Base-by-base conservation (phyloP, 1,140 invertebrate species). In the Drosophila tani region DNA sequence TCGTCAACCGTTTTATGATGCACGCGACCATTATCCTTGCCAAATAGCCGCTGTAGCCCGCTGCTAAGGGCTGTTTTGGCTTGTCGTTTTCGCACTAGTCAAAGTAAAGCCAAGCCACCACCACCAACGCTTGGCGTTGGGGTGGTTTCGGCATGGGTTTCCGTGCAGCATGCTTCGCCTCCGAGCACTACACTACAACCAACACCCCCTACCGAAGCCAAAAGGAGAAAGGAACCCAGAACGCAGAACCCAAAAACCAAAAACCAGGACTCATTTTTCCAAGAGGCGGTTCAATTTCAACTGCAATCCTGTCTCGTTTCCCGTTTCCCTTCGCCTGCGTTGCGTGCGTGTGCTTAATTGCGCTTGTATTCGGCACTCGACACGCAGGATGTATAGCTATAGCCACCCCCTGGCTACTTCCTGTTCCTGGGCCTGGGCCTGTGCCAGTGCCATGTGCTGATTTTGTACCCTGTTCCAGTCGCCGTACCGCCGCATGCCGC, bases 1-100 rank as follows among this genome's bases (percentile, higher is more conserved):
- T 87, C 83, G 83, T 81, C 84, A 87, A 87, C 83, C 83, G 83
- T 78, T 87, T 87, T 81, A 87, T 84, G 81, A 83, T 83, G 77
- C 81, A 79, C 66, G 59, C 75, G 49, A 63, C 66, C 75, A 63
- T 69, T 86, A 86, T 88, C 80, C 83, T 83, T 64, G 63, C 65
- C 60, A 68, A 79, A 47, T 43, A 53, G 38, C 29, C 45, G 14
- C 19, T 21, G 14, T 38, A 38, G 17, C 32, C 35, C 24, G 50
- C 63, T 29, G 46, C 66, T 73, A 49, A 85, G 82, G 82, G 82
- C 82, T 85, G 82, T 81, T 83, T 70, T 69, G 38, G 49, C 38
- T 21, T 40, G 69, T 43, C 21, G 47, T 71, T 75, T 60, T 35
- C 17, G 17, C 80, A 87, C 64, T 88, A 59, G 58, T 17, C 51